Conservation (phyloP, 1,140 invertebrate genomes). For the Aphelenchoides avenae region DNA sequence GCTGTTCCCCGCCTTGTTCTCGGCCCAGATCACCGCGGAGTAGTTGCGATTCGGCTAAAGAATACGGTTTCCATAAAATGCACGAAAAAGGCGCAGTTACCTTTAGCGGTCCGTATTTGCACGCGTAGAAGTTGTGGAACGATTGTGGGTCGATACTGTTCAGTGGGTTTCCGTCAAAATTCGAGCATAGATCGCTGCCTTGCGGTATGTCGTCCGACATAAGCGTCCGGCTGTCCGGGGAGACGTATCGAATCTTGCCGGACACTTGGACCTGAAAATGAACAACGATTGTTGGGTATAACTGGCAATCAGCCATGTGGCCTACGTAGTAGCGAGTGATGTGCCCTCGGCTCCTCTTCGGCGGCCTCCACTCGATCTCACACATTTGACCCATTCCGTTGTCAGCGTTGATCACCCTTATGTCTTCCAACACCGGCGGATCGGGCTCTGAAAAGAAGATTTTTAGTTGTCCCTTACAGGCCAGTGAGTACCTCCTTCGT, state of each 20-base stretch:
- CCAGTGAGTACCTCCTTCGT: constrained; percentile 33
- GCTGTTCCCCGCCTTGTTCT: constrained; percentile 54
- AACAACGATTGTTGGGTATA: constrained; percentile 7
- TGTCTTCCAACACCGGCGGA: constrained; percentile 40
- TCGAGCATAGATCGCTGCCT: constrained; percentile 32
- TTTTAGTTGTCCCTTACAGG: background rate
- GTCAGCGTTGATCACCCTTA: constrained; percentile 32
- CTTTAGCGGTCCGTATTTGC: constrained; percentile 57
- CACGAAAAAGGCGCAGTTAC: constrained; percentile 23
- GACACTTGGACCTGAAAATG: constrained; percentile 43
- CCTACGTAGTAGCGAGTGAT: constrained; percentile 35
- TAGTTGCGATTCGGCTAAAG: constrained; percentile 59
- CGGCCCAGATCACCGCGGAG: constrained; percentile 55
- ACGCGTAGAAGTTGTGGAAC: constrained; percentile 47
- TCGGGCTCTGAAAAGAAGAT: constrained; percentile 34
- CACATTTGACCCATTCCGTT: constrained; percentile 36
- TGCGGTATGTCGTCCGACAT: constrained; percentile 24
- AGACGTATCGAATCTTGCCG: constrained; percentile 36
- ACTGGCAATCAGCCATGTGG: background rate
- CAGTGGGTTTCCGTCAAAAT: constrained; percentile 20
- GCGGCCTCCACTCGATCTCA: constrained; percentile 42
- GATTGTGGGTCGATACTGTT: constrained; percentile 34
- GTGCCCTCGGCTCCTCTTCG: constrained; percentile 19
- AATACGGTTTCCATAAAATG: background rate
- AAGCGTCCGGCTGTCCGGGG: background rate